A percentile compares a stretch with the other conserved stretches of the same genome.
Conservation (phyloP, 2,797 vertebrate species). For the Cossypha dichroa region DNA sequence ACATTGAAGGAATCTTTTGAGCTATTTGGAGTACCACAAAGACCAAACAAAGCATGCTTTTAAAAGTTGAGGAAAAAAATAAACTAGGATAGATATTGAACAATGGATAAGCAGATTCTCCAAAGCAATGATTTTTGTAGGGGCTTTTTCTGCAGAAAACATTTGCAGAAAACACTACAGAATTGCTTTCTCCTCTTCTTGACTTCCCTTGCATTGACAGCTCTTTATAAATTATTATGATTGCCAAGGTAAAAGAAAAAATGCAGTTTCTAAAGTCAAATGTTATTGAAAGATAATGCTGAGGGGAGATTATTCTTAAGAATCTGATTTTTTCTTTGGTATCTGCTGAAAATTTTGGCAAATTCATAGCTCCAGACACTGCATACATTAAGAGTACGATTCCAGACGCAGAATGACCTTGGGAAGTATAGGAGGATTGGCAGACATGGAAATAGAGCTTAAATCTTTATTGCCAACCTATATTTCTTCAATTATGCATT, state of each 20-base stretch:
- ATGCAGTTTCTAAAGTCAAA: not conserved
- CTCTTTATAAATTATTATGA: not conserved
- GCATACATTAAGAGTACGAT: not conserved
- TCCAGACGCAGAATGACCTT: not conserved
- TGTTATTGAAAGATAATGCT: not conserved
- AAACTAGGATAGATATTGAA: not conserved
- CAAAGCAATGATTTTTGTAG: not conserved
- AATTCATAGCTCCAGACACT: not conserved
- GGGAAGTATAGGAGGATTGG: not conserved
- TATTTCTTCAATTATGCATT: slow-evolving; percentile 20
- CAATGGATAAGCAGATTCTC: not conserved
- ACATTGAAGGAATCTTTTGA: not conserved
- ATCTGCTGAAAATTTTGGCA: not conserved
- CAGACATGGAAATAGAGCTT: not conserved
- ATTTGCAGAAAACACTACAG: not conserved
- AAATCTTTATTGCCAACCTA: not conserved
- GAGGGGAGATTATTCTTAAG: not conserved
- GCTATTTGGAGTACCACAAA: not conserved
- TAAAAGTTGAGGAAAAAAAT: not conserved
- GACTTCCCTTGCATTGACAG: not conserved
- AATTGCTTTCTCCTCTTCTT: not conserved
- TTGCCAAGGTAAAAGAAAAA: not conserved
- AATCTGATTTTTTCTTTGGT: not conserved
- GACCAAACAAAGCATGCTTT: not conserved
- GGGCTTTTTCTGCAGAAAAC: not conserved